Evolutionary conservation across 2,113 vertebrate species (phyloP).

Genomic region (Scalopus aquaticus): DNA sequence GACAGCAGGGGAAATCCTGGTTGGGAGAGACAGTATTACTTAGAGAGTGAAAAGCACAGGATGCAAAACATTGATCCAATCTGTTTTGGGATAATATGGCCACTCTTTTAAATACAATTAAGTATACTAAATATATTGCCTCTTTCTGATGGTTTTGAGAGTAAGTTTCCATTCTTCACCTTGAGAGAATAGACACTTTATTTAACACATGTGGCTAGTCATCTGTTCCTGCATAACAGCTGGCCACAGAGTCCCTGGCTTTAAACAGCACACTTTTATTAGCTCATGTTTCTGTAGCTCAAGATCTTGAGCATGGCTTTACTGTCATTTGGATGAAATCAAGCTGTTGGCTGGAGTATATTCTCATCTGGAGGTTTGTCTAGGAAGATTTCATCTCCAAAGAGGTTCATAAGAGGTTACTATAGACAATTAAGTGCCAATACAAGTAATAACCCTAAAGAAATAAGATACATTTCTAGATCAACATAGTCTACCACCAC

Average conservation of each 20-base stretch:
- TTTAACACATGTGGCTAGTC: background rate
- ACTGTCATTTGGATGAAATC: background rate
- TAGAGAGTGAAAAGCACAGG: background rate
- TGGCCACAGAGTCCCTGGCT: background rate
- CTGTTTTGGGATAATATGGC: background rate
- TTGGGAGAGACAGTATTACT: background rate
- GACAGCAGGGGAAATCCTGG: background rate
- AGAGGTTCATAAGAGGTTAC: background rate
- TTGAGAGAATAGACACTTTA: background rate
- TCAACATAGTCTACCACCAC: too few relatives aligned
- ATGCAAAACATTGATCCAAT: background rate
- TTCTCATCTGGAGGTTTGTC: background rate
- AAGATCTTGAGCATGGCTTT: background rate
- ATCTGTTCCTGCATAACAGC: background rate
- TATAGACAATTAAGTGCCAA: too few relatives aligned
- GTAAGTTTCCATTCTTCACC: background rate
- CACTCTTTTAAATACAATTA: background rate
- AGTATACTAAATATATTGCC: background rate
- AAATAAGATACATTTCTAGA: too few relatives aligned
- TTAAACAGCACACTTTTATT: background rate
- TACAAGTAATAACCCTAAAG: too few relatives aligned
- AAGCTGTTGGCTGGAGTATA: background rate
- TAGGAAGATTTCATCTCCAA: background rate
- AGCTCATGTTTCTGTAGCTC: background rate
- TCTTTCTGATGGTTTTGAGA: background rate